Evolutionary conservation across 2,113 vertebrate species (phyloP).

Genomic region (Psephotus haematonotus): DNA sequence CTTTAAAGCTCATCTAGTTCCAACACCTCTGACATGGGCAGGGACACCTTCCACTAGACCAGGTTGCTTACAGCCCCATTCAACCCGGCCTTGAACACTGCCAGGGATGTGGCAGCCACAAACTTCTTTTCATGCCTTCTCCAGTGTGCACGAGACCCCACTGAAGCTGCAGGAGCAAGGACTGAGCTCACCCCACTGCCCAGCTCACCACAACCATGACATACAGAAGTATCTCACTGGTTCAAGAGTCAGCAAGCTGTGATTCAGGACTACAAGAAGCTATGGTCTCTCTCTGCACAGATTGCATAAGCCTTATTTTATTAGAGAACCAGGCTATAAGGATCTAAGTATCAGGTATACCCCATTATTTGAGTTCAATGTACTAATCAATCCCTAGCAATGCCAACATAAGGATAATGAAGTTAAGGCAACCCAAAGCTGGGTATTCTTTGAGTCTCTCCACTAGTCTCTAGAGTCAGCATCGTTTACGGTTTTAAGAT

Average conservation of each 20-base stretch:
- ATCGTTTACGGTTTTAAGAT: not conserved
- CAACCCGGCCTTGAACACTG: not conserved
- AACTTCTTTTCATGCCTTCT: not conserved
- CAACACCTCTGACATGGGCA: not conserved
- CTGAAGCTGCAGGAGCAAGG: not conserved
- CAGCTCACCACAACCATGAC: not conserved
- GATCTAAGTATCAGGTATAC: not conserved
- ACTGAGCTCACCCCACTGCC: not conserved
- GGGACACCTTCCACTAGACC: not conserved
- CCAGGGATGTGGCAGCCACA: not conserved
- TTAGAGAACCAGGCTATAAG: not conserved
- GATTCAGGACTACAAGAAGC: not conserved
- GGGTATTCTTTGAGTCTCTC: not conserved
- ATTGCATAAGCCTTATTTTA: not conserved
- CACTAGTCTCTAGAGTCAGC: not conserved
- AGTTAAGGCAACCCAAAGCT: not conserved
- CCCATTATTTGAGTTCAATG: not conserved
- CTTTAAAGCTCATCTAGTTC: not conserved
- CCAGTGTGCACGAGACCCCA: not conserved
- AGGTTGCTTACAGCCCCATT: not conserved
- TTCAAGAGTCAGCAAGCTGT: not conserved
- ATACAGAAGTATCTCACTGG: accelerated
- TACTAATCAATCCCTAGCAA: not conserved
- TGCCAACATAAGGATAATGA: not conserved
- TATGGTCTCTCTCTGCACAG: not conserved